Base-by-base conservation (phyloP, 2,113 vertebrate species). In the Lasiurus cinereus region DNA sequence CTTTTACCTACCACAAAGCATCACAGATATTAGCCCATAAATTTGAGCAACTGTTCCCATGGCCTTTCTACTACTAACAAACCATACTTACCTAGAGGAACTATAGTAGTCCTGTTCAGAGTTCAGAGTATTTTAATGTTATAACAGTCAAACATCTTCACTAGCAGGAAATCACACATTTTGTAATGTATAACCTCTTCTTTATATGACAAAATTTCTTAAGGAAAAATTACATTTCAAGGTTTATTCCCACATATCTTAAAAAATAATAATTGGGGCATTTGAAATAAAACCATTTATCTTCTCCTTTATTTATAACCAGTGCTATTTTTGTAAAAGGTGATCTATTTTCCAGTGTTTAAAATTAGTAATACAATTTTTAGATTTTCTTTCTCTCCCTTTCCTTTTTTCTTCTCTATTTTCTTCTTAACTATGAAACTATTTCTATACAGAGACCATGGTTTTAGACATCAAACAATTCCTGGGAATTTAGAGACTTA, bases 111-210 rank as follows among this genome's bases (percentile, higher is more conserved):
- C 31, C 3, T 85, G 79, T 72, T 52, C 52, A 88, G 9, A 39
- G 12, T 78, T 83, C 33, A 77, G 33, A 73, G 50, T 62, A 78
- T 94, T 92, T 82, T 85, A 48, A 82, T 54, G 15, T 43, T 67
- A 12, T 10, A 64, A 77, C 2, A 66, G 12, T 94, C 59, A 64
- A 79, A 87, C 74, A 48, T 50, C 67, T 72, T 84, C 13, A 8
- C 3, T 48, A 90, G n/a, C 33, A 54, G 24, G 12, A 87, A 22
- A 22, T 73, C 43, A 62, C 8, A 69, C 15, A 69, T 90, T n/a
- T 73, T 72, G 36, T 70, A n/a, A 72, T 76, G 80, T 93, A 87
- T 39, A 83, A 84, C 39, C 3, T 62, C 64, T 29, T 48, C 6
- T 76, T 82, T 24, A 69, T n/a, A 80, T 27, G 79, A 59, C 46